Percentiles rank a stretch among this genome's conserved stretches.
These are phyloP conservation scores for Nemoura dubitans DNA, from an alignment of 2,888 invertebrate species.

Conservation along the genomic window DNA sequence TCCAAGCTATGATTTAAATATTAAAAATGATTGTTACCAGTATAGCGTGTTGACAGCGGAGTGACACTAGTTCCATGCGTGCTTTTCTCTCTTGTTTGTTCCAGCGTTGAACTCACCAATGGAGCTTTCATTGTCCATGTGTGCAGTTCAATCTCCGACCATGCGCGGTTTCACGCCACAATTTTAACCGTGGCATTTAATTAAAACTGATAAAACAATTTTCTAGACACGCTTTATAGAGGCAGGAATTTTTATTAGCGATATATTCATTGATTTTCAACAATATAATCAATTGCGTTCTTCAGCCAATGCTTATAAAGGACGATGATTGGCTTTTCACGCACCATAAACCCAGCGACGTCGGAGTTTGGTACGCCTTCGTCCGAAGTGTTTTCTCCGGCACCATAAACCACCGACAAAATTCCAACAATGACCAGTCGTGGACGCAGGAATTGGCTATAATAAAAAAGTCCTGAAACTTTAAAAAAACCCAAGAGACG, in stretches of 20 bases:
- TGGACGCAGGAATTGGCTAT: not conserved
- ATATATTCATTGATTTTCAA: not conserved
- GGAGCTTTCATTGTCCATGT: not conserved
- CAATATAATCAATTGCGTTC: not conserved
- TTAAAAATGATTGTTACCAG: too few species aligned
- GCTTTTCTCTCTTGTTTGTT: not conserved
- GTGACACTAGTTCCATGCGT: not conserved
- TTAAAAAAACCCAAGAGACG: not conserved
- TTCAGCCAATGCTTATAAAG: not conserved
- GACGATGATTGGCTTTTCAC: too few species aligned
- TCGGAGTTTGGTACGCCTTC: not conserved
- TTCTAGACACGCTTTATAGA: not conserved
- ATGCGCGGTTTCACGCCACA: not conserved
- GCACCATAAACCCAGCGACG: not conserved
- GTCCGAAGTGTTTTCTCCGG: not conserved
- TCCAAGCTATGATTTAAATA: too few species aligned
- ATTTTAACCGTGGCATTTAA: not conserved
- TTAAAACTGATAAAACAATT: not conserved
- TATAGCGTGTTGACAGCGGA: too few species aligned
- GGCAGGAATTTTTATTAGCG: not conserved
- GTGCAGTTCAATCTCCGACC: too few species aligned
- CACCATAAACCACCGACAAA: not conserved
- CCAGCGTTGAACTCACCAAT: not conserved
- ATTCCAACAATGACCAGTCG: not conserved
- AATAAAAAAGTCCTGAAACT: not conserved